These are phyloP conservation scores for Tuta absoluta DNA, from an alignment of 2,888 invertebrate genomes.

Conservation along the genomic window DNA sequence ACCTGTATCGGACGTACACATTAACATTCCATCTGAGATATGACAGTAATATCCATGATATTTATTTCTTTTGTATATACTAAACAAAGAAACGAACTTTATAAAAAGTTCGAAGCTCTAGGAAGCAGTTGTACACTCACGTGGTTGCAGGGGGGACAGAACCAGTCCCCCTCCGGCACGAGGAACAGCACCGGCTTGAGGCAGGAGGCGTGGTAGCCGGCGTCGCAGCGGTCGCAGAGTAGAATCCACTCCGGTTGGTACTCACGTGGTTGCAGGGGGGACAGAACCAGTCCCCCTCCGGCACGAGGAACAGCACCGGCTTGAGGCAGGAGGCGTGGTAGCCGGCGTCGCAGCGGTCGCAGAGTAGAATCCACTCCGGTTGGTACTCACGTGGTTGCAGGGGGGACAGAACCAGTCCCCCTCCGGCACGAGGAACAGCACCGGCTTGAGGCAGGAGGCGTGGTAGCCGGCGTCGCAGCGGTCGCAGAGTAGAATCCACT, in stretches of 20 bases:
- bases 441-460: constrained; percentile 95
- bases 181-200: constrained; percentile 94
- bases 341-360: constrained; percentile 97
- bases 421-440: constrained; percentile 96
- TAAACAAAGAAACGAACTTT: no score
- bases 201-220: constrained; percentile 57
- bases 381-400: constrained; percentile 97
- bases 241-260: constrained; percentile 32
- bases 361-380: constrained; percentile 98
- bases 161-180: constrained; percentile 99
- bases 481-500: constrained; percentile 98
- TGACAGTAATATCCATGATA: no score
- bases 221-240: neutral
- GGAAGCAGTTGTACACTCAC: no score
- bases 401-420: constrained; percentile 99
- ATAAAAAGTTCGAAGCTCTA: no score
- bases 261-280: constrained; percentile 97
- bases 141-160: constrained; percentile 98
- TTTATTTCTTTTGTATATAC: no score
- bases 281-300: constrained; percentile 99
- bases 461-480: constrained; percentile 98
- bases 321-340: constrained; percentile 98
- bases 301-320: constrained; percentile 95
- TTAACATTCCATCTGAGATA: no score
- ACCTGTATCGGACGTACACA: no score